These are phyloP conservation scores for Sussaba pulchella DNA, from an alignment of 2,888 invertebrate species.

Conservation along the genomic window DNA sequence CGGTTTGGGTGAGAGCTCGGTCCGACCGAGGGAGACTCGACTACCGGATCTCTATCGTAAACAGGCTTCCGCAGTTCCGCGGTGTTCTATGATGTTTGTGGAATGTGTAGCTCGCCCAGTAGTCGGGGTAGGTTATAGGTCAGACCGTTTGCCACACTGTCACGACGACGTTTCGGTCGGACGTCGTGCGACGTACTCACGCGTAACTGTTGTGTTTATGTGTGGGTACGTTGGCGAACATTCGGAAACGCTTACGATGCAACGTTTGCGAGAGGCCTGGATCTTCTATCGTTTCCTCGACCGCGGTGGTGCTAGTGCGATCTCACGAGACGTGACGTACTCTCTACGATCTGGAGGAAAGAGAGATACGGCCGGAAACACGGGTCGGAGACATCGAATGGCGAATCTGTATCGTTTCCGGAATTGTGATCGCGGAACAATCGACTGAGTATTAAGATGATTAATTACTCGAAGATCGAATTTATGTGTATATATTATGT, in stretches of 20 bases:
- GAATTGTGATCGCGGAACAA: neutral
- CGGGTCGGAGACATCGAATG: neutral
- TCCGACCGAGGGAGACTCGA: neutral
- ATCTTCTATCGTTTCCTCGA: neutral
- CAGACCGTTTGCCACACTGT: constrained; percentile 14
- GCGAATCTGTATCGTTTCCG: neutral
- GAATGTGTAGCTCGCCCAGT: constrained; percentile 22
- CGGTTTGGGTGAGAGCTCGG: neutral
- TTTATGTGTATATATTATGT: no score
- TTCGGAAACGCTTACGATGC: constrained; percentile 42
- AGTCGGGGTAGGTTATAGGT: constrained; percentile 25
- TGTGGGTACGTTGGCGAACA: neutral
- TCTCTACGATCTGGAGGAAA: neutral
- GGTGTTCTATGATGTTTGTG: constrained; percentile 54
- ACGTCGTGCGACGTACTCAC: neutral
- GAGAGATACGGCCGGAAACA: neutral
- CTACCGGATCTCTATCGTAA: constrained; percentile 23
- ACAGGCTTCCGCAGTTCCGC: constrained; percentile 31
- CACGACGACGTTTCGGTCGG: neutral
- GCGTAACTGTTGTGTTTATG: constrained; percentile 2
- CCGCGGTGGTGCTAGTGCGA: no score
- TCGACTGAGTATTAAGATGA: constrained; percentile 10
- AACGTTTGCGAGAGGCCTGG: neutral
- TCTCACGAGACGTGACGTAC: no score
- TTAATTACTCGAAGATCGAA: constrained; percentile 20